Conservation (phyloP, 1,140 invertebrate genomes). For the Lepidurus packardi region DNA sequence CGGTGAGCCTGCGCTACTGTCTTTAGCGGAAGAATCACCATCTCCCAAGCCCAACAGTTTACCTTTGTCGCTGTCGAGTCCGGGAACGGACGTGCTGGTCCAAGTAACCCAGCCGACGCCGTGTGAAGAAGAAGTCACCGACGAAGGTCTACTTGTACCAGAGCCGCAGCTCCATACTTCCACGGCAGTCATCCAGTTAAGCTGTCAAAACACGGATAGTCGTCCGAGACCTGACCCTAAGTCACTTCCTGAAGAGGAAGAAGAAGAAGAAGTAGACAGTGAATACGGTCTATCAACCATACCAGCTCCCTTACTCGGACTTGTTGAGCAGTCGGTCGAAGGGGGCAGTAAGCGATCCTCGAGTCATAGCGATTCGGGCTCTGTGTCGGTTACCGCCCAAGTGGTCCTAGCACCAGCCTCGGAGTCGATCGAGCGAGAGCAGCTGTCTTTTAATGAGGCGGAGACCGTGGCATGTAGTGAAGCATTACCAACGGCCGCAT, state of each 20-base stretch:
- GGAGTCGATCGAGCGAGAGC: not conserved
- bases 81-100: conserved; percentile 37
- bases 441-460: not conserved
- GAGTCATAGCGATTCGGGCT: not conserved
- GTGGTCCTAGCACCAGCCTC: not conserved
- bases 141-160: conserved; percentile 42
- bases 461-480: not conserved
- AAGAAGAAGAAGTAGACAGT: not conserved
- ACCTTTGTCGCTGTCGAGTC: conserved; percentile 28
- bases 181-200: not conserved
- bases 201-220: not conserved
- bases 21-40: not conserved
- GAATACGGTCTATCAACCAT: not conserved
- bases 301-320: not conserved
- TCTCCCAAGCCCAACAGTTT: conserved; percentile 35
- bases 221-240: not conserved
- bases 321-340: not conserved
- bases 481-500: not conserved
- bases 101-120: conserved; percentile 49
- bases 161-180: not conserved
- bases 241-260: not conserved
- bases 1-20: conserved; percentile 38
- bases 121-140: conserved; percentile 55
- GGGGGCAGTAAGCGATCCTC: not conserved
- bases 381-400: not conserved